A percentile compares a stretch with the other conserved stretches of the same genome.
phyloP scores from a whole-genome alignment of 2,113 vertebrate genomes.

The Phalacrocorax aristotelis region DNA sequence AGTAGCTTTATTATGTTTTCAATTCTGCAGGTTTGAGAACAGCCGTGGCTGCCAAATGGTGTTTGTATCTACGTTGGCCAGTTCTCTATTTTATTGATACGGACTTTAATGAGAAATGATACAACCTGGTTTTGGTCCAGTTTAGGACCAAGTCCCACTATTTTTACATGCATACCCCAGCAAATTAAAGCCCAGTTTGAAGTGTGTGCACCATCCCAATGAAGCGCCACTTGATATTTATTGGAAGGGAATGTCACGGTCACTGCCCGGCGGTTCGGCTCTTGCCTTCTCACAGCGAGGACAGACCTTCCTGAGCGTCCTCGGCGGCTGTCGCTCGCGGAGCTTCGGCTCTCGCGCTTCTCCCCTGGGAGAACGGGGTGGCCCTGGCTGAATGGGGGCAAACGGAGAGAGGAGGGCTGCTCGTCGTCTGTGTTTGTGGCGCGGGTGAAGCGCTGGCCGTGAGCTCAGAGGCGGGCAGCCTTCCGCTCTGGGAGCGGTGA shows the following conservation, averaged over 20 bases:
- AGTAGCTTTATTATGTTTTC: not conserved
- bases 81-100: not conserved
- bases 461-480: not conserved
- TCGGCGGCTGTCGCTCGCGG: not conserved
- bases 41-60: not conserved
- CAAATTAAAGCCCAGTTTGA: not conserved
- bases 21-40: not conserved
- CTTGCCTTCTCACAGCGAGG: not conserved
- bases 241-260: fast-evolving
- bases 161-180: not conserved
- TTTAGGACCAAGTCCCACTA: not conserved
- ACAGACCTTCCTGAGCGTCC: not conserved
- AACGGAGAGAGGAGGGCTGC: not conserved
- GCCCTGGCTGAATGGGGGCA: not conserved
- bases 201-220: not conserved
- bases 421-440: not conserved
- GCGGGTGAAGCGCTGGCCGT: not conserved
- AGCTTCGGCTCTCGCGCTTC: not conserved
- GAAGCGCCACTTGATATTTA: not conserved
- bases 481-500: not conserved
- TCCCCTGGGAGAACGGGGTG: not conserved
- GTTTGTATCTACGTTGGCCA: not conserved
- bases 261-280: not conserved
- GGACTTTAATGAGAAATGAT: not conserved
- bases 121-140: not conserved